Conservation (phyloP, 2,888 invertebrate species). For the Rhorus exstirpatorius region DNA sequence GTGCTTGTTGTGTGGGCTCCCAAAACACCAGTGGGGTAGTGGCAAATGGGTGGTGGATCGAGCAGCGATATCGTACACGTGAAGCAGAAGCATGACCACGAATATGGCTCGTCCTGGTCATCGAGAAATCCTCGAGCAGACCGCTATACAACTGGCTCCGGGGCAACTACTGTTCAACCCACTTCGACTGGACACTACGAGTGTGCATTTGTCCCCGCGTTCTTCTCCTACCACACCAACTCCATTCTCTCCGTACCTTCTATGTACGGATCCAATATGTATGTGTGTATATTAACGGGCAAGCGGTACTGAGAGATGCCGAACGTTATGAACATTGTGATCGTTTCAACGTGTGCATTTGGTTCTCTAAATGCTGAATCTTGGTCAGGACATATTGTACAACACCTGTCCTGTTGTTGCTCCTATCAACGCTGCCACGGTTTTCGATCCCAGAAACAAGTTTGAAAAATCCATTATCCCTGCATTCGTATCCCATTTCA, state of each 20-base stretch:
- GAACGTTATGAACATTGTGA: not conserved
- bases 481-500: no score
- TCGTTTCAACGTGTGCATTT: no score
- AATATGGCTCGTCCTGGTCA: conserved; percentile 58
- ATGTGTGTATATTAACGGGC: not conserved
- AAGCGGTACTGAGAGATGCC: not conserved
- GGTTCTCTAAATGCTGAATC: no score
- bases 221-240: not conserved
- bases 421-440: no score
- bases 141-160: conserved; percentile 31
- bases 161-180: conserved; percentile 28
- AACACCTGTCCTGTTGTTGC: no score
- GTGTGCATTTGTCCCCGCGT: conserved; percentile 2
- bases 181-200: conserved; percentile 6
- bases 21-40: conserved; percentile 44
- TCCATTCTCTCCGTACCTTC: not conserved
- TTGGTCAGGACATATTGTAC: no score
- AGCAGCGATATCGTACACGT: conserved; percentile 37
- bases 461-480: no score
- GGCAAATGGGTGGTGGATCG: conserved; percentile 57
- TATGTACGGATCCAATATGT: not conserved
- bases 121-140: conserved; percentile 32
- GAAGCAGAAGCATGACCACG: conserved; percentile 51
- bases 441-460: no score
- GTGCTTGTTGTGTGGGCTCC: conserved; percentile 42